Conservation (phyloP, 2,113 vertebrate species). For the Urocitellus parryii region DNA sequence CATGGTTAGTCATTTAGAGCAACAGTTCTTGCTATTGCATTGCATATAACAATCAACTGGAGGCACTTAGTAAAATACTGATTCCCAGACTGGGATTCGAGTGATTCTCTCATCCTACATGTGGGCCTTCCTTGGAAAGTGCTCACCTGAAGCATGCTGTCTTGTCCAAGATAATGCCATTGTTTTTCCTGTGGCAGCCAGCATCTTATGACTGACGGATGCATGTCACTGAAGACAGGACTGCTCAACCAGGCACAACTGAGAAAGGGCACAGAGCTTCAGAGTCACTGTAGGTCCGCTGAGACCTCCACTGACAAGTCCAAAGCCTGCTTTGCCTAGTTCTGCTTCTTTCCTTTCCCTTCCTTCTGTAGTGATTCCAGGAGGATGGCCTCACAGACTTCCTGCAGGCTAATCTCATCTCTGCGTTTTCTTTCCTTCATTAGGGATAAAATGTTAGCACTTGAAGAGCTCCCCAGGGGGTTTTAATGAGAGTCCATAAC, state of each 20-base stretch:
- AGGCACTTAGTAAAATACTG: neutral
- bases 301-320: neutral
- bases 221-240: neutral
- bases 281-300: neutral
- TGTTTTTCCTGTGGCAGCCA: neutral
- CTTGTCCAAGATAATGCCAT: neutral
- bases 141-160: neutral
- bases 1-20: neutral
- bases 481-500: neutral
- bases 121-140: neutral
- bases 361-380: no score
- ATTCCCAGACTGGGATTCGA: neutral
- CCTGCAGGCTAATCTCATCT: neutral
- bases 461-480: neutral
- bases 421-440: neutral
- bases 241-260: neutral
- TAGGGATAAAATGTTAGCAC: neutral
- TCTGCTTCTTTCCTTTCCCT: neutral
- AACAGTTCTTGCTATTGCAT: neutral
- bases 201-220: neutral
- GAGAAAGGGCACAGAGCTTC: neutral
- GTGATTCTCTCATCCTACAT: neutral
- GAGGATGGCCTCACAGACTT: neutral
- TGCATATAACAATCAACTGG: neutral
- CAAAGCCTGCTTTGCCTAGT: no score